Evolutionary conservation across 2,888 invertebrate genomes (phyloP).

Genomic region (Ennomos quercinarius): DNA sequence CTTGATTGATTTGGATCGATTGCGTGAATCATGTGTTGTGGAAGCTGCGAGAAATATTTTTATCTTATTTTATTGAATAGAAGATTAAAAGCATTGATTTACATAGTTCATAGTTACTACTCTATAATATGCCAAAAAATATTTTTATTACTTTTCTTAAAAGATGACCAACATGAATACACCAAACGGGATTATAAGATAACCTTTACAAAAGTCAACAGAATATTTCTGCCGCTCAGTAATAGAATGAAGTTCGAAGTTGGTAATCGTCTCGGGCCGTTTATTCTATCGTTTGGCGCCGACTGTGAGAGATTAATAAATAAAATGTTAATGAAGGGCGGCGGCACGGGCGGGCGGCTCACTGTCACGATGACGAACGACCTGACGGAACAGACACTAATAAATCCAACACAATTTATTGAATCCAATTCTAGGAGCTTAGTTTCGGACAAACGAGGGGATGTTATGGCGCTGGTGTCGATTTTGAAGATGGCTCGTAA

Average conservation of each 20-base stretch:
- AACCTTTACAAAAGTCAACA: too few species aligned
- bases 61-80: too few species aligned
- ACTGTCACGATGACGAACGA: constrained; percentile 30
- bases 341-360: constrained; percentile 16
- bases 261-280: not conserved
- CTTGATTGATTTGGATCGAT: too few species aligned
- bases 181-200: too few species aligned
- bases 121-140: too few species aligned
- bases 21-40: too few species aligned
- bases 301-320: constrained; percentile 29
- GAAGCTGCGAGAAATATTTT: too few species aligned
- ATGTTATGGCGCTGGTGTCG: not conserved
- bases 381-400: constrained; percentile 14
- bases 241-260: not conserved
- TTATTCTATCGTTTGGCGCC: constrained; percentile 4
- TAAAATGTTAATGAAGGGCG: constrained; percentile 34
- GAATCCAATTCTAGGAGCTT: constrained; percentile 16
- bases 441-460: constrained; percentile 15
- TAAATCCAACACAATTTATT: constrained; percentile 24
- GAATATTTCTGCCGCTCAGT: too few species aligned
- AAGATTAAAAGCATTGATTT: too few species aligned
- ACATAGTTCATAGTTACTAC: too few species aligned
- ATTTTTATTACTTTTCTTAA: too few species aligned
- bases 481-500: not conserved
- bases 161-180: too few species aligned